These are phyloP conservation scores for Torymus aiolomorphi DNA, from an alignment of 2,888 invertebrate species.

Conservation along the genomic window DNA sequence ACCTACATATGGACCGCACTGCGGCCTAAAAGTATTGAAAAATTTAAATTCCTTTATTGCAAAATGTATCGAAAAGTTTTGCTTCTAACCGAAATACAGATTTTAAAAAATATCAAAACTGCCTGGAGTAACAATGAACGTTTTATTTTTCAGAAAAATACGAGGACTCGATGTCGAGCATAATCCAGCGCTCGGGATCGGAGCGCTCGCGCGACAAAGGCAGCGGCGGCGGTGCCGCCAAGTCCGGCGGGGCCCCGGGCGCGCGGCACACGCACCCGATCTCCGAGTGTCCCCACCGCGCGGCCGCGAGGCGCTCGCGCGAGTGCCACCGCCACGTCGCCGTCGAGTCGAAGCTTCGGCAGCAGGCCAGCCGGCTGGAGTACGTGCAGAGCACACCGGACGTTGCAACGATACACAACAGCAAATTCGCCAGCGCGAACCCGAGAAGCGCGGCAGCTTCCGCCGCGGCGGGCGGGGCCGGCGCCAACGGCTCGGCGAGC, in stretches of 20 bases:
- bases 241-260: slow-evolving; percentile 52
- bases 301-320: slow-evolving; percentile 63
- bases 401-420: slow-evolving; percentile 77
- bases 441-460: slow-evolving; percentile 70
- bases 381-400: slow-evolving; percentile 81
- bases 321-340: slow-evolving; percentile 64
- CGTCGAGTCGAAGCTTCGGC: slow-evolving; percentile 69
- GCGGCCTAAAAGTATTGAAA: too few relatives aligned
- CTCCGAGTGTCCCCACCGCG: slow-evolving; percentile 70
- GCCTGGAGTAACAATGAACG: too few relatives aligned
- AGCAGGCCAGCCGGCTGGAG: slow-evolving; percentile 72
- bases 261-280: slow-evolving; percentile 59
- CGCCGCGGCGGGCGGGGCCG: slow-evolving; percentile 63
- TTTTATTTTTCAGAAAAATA: slow-evolving; percentile 67
- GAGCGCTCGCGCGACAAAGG: slow-evolving; percentile 75
- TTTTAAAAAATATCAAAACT: too few relatives aligned
- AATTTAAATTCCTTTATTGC: too few relatives aligned
- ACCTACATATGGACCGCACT: too few relatives aligned
- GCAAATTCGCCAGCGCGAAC: slow-evolving; percentile 77
- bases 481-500: slow-evolving; percentile 62
- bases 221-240: slow-evolving; percentile 40
- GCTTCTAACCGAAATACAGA: too few relatives aligned
- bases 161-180: slow-evolving; percentile 69
- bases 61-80: too few relatives aligned
- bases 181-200: slow-evolving; percentile 77